Conservation (phyloP, 2,888 invertebrate genomes). For the Microchrysa polita region DNA sequence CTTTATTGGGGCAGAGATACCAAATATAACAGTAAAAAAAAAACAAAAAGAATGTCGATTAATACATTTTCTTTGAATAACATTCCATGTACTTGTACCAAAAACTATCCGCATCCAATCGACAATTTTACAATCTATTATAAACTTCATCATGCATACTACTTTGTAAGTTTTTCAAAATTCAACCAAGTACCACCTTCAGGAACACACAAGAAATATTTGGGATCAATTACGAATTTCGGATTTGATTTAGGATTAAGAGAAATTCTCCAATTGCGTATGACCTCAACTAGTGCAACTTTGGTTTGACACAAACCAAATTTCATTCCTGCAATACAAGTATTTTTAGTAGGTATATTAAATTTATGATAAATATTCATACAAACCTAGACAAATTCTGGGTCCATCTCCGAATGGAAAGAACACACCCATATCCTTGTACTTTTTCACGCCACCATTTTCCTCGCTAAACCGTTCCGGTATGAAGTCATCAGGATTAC, state of each 20-base stretch:
- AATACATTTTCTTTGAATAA: no score
- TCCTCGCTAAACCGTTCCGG: constrained; percentile 59
- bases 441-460: constrained; percentile 57
- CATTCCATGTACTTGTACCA: no score
- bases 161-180: constrained; percentile 48
- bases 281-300: constrained; percentile 57
- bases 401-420: constrained; percentile 62
- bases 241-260: constrained; percentile 58
- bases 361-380: not conserved
- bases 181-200: constrained; percentile 59
- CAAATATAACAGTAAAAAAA: no score
- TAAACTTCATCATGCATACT: no score
- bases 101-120: no score
- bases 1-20: no score
- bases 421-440: constrained; percentile 57
- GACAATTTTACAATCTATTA: no score
- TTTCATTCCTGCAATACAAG: constrained; percentile 57
- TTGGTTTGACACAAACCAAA: constrained; percentile 61
- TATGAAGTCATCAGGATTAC: constrained; percentile 56
- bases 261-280: constrained; percentile 58
- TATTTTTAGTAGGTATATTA: not conserved
- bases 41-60: no score
- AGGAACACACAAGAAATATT: constrained; percentile 53
- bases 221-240: constrained; percentile 58
- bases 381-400: constrained; percentile 59